Conservation (phyloP, 2,797 vertebrate genomes). For the Melanotaenia maccullochi region DNA sequence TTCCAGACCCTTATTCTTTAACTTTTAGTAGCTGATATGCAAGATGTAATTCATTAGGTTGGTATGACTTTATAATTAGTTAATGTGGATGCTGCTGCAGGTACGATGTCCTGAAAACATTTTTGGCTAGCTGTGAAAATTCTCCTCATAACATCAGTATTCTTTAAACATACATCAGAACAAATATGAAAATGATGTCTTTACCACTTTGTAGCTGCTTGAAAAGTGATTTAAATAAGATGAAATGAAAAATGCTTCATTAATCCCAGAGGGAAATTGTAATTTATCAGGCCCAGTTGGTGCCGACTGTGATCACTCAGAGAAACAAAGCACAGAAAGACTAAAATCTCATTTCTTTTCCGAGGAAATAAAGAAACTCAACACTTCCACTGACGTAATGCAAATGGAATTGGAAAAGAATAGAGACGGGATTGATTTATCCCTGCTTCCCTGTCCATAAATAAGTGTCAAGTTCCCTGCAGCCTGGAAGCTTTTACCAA, state of each 20-base stretch:
- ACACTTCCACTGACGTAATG: constrained; percentile 26
- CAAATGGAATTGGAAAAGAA: constrained; percentile 33
- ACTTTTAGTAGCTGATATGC: background rate
- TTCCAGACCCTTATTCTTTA: background rate
- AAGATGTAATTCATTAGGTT: background rate
- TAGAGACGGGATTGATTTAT: constrained; percentile 40
- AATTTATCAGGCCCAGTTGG: background rate
- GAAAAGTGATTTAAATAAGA: background rate
- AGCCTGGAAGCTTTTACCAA: constrained; percentile 39
- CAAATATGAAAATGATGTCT: background rate
- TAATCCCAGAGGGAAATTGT: too few relatives aligned
- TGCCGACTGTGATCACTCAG: background rate
- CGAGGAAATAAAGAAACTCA: background rate
- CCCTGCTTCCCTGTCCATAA: constrained; percentile 38
- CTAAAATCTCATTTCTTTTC: background rate
- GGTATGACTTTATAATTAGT: background rate
- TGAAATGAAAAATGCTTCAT: too few relatives aligned
- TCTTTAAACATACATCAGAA: background rate
- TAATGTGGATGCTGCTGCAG: too few relatives aligned
- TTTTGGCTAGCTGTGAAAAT: too few relatives aligned
- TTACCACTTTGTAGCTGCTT: background rate
- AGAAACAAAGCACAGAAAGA: background rate
- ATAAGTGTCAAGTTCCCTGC: constrained; percentile 36
- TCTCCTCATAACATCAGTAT: background rate
- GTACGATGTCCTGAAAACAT: too few relatives aligned